Conservation (phyloP, 2,113 vertebrate species). For the Mesoclemmys tuberculata region DNA sequence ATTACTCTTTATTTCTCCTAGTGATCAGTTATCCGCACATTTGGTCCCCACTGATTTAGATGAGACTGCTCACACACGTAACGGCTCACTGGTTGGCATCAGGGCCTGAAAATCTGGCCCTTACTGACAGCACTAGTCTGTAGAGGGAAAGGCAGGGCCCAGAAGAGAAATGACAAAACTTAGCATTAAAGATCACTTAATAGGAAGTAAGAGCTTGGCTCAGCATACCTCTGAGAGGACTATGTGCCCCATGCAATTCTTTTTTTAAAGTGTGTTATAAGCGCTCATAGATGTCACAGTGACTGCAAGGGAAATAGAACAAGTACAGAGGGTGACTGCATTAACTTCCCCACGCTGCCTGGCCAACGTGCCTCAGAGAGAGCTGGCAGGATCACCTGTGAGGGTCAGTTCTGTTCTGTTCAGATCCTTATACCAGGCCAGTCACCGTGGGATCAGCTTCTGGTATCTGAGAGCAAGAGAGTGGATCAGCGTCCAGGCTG, state of each 20-base stretch:
- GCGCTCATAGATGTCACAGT: fast-evolving
- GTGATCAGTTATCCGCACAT: not conserved
- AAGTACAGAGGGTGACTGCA: fast-evolving
- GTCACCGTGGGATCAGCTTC: not conserved
- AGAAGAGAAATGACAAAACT: not conserved
- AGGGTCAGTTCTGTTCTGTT: not conserved
- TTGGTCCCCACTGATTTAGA: not conserved
- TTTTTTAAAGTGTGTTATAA: not conserved
- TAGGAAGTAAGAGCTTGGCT: not conserved
- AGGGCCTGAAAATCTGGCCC: not conserved
- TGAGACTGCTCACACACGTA: not conserved
- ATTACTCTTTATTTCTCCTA: not conserved
- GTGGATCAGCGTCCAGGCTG: not conserved
- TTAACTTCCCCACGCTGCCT: fast-evolving
- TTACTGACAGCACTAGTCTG: not conserved
- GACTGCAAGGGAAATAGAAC: not conserved
- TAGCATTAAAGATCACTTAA: not conserved
- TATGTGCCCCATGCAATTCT: not conserved
- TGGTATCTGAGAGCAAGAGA: not conserved
- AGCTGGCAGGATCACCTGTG: fast-evolving
- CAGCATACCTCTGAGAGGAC: not conserved
- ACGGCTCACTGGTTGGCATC: not conserved
- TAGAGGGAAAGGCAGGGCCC: not conserved
- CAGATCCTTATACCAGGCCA: not conserved
- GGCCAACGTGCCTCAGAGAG: not conserved